These are phyloP conservation scores for Tetramorium alpestre DNA, from an alignment of 1,140 invertebrate species.

Conservation along the genomic window DNA sequence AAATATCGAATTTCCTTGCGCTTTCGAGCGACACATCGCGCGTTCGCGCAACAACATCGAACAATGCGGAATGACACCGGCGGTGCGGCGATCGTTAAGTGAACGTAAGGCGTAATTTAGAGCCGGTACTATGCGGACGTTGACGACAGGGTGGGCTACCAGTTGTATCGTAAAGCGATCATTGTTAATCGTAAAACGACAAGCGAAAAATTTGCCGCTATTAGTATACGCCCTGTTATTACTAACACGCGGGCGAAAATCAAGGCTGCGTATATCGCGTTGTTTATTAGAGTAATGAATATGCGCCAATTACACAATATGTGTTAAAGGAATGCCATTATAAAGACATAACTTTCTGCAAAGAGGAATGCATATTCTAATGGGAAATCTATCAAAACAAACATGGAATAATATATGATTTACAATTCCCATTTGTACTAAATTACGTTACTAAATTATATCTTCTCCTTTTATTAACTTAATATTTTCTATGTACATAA, in stretches of 20 bases:
- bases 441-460: not conserved
- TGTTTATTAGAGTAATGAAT: not conserved
- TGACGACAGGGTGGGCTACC: conserved; percentile 66
- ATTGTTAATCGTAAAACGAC: conserved; percentile 48
- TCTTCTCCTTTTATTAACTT: not conserved
- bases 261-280: conserved; percentile 13
- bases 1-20: conserved; percentile 72
- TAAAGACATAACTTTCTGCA: conserved; percentile 1
- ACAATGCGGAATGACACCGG: conserved; percentile 71
- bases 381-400: not conserved
- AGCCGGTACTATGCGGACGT: conserved; percentile 35
- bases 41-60: conserved; percentile 61
- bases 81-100: conserved; percentile 64
- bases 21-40: conserved; percentile 51
- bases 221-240: conserved; percentile 18
- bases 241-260: conserved; percentile 18
- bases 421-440: not conserved
- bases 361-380: not conserved
- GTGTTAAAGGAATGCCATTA: conserved; percentile 12
- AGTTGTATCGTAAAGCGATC: conserved; percentile 57
- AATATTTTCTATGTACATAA: not conserved
- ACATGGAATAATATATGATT: not conserved
- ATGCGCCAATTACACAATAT: not conserved
- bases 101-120: conserved; percentile 67
- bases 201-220: conserved; percentile 57